Percentiles rank a stretch among this genome's conserved stretches.
Conservation (phyloP, 2,113 vertebrate genomes). For the Camelus bactrianus region DNA sequence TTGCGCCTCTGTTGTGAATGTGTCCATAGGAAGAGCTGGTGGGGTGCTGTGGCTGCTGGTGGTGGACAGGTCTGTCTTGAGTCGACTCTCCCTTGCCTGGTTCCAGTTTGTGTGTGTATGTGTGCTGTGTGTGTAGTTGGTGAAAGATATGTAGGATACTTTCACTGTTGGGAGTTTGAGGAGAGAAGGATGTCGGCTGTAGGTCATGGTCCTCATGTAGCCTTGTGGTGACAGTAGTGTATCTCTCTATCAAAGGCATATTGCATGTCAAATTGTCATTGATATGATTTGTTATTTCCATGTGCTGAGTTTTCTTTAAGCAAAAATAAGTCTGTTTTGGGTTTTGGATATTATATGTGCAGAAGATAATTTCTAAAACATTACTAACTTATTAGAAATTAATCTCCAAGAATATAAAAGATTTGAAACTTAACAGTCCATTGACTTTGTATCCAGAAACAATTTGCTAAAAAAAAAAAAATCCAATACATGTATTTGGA, state of each 20-base stretch:
- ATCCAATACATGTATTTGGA: neutral
- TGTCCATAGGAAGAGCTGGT: neutral
- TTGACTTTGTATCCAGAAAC: neutral
- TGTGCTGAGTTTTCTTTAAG: neutral
- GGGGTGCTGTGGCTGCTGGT: too few relatives aligned
- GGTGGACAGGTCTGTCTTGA: neutral
- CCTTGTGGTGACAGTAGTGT: neutral
- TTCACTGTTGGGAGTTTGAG: neutral
- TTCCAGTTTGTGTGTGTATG: neutral
- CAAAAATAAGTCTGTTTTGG: neutral
- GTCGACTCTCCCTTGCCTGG: neutral
- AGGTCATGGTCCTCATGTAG: neutral
- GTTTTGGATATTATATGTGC: neutral
- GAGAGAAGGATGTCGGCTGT: neutral
- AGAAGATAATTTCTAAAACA: slow-evolving; percentile 21
- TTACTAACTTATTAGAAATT: slow-evolving; percentile 13
- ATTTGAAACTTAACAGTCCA: slow-evolving; percentile 33
- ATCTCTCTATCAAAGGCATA: neutral
- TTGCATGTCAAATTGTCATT: neutral
- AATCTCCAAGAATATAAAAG: slow-evolving; percentile 36
- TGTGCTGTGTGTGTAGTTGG: neutral
- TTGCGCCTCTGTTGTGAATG: neutral
- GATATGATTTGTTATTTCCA: neutral
- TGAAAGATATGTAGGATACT: neutral
- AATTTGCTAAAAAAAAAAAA: neutral